Evolutionary conservation across 2,797 vertebrate species (phyloP).

Genomic region (Eulemur albifrons): DNA sequence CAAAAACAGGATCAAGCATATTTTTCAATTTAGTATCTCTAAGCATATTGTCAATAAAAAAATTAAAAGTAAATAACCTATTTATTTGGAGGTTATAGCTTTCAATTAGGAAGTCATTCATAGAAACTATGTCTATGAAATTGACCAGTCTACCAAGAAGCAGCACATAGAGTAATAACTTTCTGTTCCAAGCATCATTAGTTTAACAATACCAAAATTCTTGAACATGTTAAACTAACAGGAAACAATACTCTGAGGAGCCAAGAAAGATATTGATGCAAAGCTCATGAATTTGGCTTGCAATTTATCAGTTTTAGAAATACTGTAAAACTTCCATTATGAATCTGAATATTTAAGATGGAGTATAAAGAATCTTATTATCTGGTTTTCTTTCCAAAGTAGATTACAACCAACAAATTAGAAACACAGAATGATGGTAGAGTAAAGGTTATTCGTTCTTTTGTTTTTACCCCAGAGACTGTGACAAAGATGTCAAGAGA

Average conservation of each 20-base stretch:
- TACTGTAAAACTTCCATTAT: not conserved
- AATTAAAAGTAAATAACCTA: not conserved
- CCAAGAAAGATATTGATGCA: not conserved
- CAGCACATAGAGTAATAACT: not conserved
- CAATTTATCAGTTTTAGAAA: not conserved
- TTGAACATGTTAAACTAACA: not conserved
- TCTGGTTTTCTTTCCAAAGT: not conserved
- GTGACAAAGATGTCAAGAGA: not conserved
- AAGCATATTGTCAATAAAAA: not conserved
- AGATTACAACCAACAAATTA: not conserved
- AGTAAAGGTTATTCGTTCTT: not conserved
- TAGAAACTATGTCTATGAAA: not conserved
- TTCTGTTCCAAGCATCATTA: not conserved
- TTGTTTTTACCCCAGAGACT: not conserved
- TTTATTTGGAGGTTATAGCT: not conserved
- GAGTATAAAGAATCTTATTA: not conserved
- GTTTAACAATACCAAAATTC: not conserved
- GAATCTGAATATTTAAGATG: not conserved
- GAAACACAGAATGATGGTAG: not conserved
- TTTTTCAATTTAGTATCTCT: not conserved
- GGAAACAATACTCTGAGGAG: not conserved
- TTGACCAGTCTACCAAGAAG: not conserved
- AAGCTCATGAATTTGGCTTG: not conserved
- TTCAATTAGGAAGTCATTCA: not conserved
- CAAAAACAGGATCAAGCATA: not conserved